phyloP scores from a whole-genome alignment of 2,888 invertebrate genomes.

The Drosophila leonis region DNA sequence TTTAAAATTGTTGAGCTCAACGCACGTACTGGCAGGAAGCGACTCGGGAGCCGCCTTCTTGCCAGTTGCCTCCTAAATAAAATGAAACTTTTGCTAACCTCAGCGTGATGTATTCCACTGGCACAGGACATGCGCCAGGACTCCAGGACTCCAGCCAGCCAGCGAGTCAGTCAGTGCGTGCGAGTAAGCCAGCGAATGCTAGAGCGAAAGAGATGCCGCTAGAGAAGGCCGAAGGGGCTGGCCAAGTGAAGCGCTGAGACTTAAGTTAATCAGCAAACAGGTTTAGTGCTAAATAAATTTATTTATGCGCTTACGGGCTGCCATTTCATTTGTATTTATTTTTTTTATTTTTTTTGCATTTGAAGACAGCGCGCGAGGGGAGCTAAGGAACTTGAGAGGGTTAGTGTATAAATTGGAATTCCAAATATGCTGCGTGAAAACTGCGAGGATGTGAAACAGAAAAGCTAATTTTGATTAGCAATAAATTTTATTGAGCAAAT shows the following conservation, averaged over 20 bases:
- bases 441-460: neutral
- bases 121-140: slow-evolving; percentile 53
- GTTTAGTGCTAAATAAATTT: slow-evolving; percentile 75
- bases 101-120: slow-evolving; percentile 77
- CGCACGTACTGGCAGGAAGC: slow-evolving; percentile 60
- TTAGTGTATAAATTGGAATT: neutral
- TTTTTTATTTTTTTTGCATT: slow-evolving; percentile 42
- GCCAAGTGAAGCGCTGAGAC: slow-evolving; percentile 50
- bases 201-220: slow-evolving; percentile 7
- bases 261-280: slow-evolving; percentile 82
- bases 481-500: neutral
- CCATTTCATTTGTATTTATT: slow-evolving; percentile 54
- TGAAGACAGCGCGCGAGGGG: too few species aligned
- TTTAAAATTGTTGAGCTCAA: slow-evolving; percentile 80
- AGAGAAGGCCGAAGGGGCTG: neutral
- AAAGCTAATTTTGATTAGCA: neutral
- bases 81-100: slow-evolving; percentile 80
- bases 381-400: neutral
- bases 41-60: slow-evolving; percentile 39
- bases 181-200: neutral
- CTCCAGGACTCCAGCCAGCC: neutral
- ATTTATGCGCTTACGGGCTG: slow-evolving; percentile 62
- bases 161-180: neutral
- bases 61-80: slow-evolving; percentile 65
- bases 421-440: slow-evolving; percentile 1